Evolutionary conservation across 1,140 invertebrate species (phyloP), one percentile per base, ranked within the genome.

Genomic region (Drosophila ananassae): DNA sequence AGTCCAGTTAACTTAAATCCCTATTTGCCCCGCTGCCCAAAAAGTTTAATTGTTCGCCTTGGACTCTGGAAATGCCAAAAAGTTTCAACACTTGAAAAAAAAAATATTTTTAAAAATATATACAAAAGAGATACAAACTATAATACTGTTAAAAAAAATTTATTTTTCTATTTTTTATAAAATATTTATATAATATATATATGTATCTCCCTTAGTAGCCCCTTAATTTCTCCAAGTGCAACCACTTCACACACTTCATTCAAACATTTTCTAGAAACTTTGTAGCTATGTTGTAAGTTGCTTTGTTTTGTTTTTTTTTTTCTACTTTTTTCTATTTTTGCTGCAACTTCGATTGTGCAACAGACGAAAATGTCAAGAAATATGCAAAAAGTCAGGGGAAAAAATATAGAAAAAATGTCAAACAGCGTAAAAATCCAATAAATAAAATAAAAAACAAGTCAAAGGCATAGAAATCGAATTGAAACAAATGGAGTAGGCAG

Each of bases 1-100:
- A 48, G 62, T 48, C 13, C 62, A 46, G 51, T 56, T 69, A 47
- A 67, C 39, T 47, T 41, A 7, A 41, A 21, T 39, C 13, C 48
- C 37, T 24, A 6, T 21, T 25, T 17, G 0, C 32, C 32, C 41
- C n/a, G n/a, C 5, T 17, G 22, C 17, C 52, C 57, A 53, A 68
- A 82, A 77, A 82, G 73, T 82, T 81, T 81, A 81, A 81, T 81
- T 81, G 78, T 77, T 73, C 64, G 74, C 59, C 79, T 82, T 82
- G 73, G 68, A 53, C 32, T 57, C 10, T 39, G 41, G 50, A 76
- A 56, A 66, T 52, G 55, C 53, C 28, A 50, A 48, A 46, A 30
- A 47, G 8, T 24, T n/a, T 46, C 3, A 24, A 17, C 21, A 47
- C 44, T 47, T 2, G 12, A 24, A 3, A 9, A 44, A 44, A 44